Conservation (phyloP, 1,140 invertebrate species). For the Lepidurus arcticus region DNA sequence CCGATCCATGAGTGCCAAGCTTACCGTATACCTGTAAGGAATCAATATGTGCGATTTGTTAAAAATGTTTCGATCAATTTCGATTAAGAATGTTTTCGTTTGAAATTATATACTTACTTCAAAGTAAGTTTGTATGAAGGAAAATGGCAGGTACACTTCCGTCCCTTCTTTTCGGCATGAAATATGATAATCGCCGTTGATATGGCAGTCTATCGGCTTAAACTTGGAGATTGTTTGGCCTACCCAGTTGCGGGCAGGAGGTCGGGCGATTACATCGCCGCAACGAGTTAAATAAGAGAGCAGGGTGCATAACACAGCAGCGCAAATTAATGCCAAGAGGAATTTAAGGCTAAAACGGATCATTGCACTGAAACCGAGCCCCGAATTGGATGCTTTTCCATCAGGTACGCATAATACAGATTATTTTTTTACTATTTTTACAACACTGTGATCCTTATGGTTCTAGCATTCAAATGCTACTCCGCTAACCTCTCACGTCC, state of each 20-base stretch:
- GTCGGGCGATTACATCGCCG: constrained; percentile 13
- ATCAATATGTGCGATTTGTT: neutral
- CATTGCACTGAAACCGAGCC: neutral
- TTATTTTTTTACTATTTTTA: neutral
- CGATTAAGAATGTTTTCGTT: neutral
- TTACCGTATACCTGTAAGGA: constrained; percentile 63
- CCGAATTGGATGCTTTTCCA: neutral
- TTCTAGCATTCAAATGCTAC: too few relatives aligned
- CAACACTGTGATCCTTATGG: neutral
- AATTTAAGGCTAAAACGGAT: neutral
- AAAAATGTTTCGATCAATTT: neutral
- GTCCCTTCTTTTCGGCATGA: constrained; percentile 70
- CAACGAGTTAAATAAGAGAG: neutral
- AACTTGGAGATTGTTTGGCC: constrained; percentile 43
- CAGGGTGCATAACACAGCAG: constrained; percentile 28
- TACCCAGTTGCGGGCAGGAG: constrained; percentile 5
- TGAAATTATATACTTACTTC: constrained; percentile 56
- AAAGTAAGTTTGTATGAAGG: constrained; percentile 89
- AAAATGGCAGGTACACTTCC: constrained; percentile 87
- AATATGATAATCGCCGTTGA: constrained; percentile 81
- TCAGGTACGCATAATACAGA: neutral
- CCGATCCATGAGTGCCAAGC: constrained; percentile 59
- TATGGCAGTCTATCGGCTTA: constrained; percentile 80
- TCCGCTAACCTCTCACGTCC: too few relatives aligned
- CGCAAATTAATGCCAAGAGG: constrained; percentile 14